A percentile compares a stretch with the other conserved stretches of the same genome.
phyloP scores from a whole-genome alignment of 1,140 invertebrate genomes.

The Brachionus paranguensis region DNA sequence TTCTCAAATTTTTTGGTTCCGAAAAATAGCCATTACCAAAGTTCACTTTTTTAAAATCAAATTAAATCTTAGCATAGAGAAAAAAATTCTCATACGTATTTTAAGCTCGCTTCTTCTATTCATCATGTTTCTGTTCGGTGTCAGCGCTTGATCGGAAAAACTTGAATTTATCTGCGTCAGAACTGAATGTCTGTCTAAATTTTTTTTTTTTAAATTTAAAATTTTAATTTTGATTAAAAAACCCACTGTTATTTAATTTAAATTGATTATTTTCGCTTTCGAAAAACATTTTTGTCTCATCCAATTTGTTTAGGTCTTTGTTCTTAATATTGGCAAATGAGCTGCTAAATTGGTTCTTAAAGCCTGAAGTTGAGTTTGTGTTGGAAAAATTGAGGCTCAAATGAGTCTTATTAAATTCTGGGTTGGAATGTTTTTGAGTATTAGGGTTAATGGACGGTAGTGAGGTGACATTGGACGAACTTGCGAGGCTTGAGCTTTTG shows the following conservation, averaged over 20 bases:
- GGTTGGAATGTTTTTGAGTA: neutral
- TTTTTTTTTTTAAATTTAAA: neutral
- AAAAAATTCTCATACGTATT: neutral
- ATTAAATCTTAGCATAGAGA: neutral
- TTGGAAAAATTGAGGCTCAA: neutral
- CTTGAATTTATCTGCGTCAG: neutral
- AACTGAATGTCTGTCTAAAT: neutral
- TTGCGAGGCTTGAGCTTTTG: neutral
- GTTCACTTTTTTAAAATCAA: neutral
- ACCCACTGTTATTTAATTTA: neutral
- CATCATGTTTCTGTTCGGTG: neutral
- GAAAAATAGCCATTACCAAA: neutral
- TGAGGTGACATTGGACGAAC: neutral
- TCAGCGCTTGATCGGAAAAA: neutral
- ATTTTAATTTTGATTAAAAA: neutral
- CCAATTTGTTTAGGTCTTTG: neutral
- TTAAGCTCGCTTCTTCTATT: neutral
- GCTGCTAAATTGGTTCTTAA: neutral
- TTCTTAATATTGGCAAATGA: neutral
- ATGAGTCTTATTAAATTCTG: neutral
- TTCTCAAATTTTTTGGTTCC: neutral
- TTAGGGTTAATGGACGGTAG: neutral
- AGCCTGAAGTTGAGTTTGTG: neutral
- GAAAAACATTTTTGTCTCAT: neutral
- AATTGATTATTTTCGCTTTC: neutral